A percentile compares a stretch with the other conserved stretches of the same genome.
phyloP scores from a whole-genome alignment of 2,888 invertebrate genomes.

The Drosophila emarginata region DNA sequence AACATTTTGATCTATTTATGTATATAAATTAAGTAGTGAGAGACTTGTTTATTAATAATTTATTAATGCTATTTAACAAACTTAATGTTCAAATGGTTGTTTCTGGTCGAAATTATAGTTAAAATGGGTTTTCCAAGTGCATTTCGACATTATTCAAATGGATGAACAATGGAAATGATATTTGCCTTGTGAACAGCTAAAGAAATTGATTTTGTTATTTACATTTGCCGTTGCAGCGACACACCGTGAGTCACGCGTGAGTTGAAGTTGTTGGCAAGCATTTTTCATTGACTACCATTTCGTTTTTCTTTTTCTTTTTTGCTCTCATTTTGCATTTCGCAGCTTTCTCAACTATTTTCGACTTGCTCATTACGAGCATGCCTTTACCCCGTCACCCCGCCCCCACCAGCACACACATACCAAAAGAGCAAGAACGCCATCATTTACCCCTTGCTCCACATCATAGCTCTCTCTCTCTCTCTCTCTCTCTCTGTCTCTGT shows the following conservation, averaged over 20 bases:
- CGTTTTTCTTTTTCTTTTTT: background rate
- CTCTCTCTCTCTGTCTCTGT: constrained; percentile 2
- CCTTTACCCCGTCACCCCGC: background rate
- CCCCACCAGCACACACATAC: no score
- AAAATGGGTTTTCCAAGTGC: no score
- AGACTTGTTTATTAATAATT: no score
- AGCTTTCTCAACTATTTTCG: constrained; percentile 8
- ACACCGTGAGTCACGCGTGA: constrained; percentile 10
- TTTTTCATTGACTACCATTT: background rate
- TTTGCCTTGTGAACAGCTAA: background rate
- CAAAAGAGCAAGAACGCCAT: background rate
- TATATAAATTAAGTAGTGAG: no score
- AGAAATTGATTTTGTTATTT: background rate
- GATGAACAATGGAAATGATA: no score
- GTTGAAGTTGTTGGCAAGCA: background rate
- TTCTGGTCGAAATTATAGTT: no score
- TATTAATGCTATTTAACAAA: no score
- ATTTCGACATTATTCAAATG: no score
- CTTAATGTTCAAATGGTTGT: no score
- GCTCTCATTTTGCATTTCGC: background rate
- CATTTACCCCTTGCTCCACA: background rate
- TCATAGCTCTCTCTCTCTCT: background rate
- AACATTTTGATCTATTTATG: no score
- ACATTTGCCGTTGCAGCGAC: background rate
- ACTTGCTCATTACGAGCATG: constrained; percentile 10